Conservation (phyloP, 2,113 vertebrate species). For the Amia ocellicauda region DNA sequence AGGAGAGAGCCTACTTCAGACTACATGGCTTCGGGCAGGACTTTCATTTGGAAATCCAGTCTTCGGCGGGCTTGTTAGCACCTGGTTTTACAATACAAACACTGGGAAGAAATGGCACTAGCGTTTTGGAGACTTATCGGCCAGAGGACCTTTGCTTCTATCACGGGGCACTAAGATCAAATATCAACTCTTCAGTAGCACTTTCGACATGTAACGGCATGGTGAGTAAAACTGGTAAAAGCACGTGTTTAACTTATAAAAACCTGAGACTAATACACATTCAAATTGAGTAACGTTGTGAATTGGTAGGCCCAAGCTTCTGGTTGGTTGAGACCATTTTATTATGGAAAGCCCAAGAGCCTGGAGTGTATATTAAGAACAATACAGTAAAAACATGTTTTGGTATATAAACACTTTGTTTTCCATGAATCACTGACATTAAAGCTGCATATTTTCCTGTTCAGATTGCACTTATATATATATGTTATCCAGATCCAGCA, state of each 20-base stretch:
- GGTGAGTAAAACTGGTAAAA: constrained; percentile 65
- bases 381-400: no score
- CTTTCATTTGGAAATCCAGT: constrained; percentile 75
- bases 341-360: no score
- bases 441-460: no score
- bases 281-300: no score
- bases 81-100: constrained; percentile 77
- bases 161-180: constrained; percentile 73
- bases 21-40: constrained; percentile 71
- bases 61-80: constrained; percentile 62
- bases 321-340: no score
- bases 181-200: constrained; percentile 76
- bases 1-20: constrained; percentile 62
- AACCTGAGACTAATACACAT: no score
- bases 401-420: no score
- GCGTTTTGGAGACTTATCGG: constrained; percentile 58
- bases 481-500: no score
- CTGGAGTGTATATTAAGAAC: no score
- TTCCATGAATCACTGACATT: no score
- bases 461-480: no score
- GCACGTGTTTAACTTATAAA: not conserved
- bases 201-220: constrained; percentile 81
- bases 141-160: constrained; percentile 80
- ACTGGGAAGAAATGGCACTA: constrained; percentile 66
- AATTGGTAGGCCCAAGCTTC: not conserved